Base-by-base conservation (phyloP, 2,797 vertebrate species). In the Propithecus deckenii region DNA sequence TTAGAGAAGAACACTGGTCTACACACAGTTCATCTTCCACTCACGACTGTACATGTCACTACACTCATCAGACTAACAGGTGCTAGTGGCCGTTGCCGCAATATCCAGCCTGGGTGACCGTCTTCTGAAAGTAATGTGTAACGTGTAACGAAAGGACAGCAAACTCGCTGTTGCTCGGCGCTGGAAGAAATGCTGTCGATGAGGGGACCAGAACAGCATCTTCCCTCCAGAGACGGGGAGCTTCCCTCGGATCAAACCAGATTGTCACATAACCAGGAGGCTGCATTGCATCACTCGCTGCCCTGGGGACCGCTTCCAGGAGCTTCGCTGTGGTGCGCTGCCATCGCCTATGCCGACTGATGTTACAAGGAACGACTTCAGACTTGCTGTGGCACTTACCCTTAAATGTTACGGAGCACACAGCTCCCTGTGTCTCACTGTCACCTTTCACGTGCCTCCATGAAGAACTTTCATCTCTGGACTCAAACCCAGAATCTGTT, bases 1-100 rank as follows among this genome's bases (percentile, higher is more conserved):
- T 89, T 74, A 74, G 43, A 67, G 65, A 83, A 48, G 52, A 78
- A 50, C 13, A 28, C 9, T 28, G 28, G 55, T 43, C 55, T 59
- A 1, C 0, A 4, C 20, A 2, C 7, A 55, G 25, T 7, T 1
- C 0, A 14, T 22, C 28, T 38, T 30, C 30, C 15, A 13, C 11
- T 25, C 3, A 0, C 1, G 5, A 71, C 25, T 9, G 1, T 22
- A 25, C 48, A 61, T 41, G 28, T 59, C 61, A n/a, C 55, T 2
- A 9, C 2, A 30, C n/a, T 87, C 65, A 52, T 69, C 30, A 17
- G 71, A 65, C 20, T 74, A 23, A 38, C 4, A 20, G 67, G 8
- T 65, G 59, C 14, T 5, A 20, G 28, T 25, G 69, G 28, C 30
- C 74, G 1, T 13, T 67, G 72, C 35, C 35, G 7, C 5, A 9